Base-by-base conservation (phyloP, 2,797 vertebrate genomes). In the Coilia nasus region DNA sequence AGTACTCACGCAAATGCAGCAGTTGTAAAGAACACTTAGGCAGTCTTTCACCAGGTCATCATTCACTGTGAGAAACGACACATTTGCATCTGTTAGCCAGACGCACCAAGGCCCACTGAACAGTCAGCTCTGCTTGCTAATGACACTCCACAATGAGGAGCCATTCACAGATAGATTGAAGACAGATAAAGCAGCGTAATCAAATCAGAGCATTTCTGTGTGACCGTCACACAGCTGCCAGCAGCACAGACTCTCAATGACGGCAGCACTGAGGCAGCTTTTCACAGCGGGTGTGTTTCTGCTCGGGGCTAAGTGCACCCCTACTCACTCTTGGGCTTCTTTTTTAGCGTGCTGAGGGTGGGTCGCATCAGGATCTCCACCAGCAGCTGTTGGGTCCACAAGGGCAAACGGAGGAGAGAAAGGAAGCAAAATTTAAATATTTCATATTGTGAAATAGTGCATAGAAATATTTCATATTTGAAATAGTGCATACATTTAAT, bases 31-130 rank as follows among this genome's bases (percentile, higher is more conserved):
- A 94, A 99, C 97, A 92, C 97, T 99, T 92, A 99, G 95, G 93
- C 97, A 98, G 93, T 99, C 98, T 94, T 99, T 99, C 88, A 99
- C 97, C 92, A 99, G 93, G 91, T 99, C 98, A 91, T 99, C 98
- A 64, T 97, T 97, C 96, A 99, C 98, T 99, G 94, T 82, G 85
- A 78, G 35, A 78, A 78, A 54, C 15, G 31, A 44, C 17, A 78
- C 71, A 21, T 78, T 78, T 35, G 25, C 31, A 78, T 78, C 28
- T 31, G 71, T 78, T 41, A 78, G 35, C 6, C 35, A 78, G 31
- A 78, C 71, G 35, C 31, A 78, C 71, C 35, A 35, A 15, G 35
- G 35, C 31, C 41, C 17, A 78, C 71, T 19, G 12, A 78, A 78
- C 71, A 44, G 50, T 54, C 50, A 54, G 50, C 50, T 54, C 50